Conservation (phyloP, 1,140 invertebrate genomes). For the Drosophila melanogaster region DNA sequence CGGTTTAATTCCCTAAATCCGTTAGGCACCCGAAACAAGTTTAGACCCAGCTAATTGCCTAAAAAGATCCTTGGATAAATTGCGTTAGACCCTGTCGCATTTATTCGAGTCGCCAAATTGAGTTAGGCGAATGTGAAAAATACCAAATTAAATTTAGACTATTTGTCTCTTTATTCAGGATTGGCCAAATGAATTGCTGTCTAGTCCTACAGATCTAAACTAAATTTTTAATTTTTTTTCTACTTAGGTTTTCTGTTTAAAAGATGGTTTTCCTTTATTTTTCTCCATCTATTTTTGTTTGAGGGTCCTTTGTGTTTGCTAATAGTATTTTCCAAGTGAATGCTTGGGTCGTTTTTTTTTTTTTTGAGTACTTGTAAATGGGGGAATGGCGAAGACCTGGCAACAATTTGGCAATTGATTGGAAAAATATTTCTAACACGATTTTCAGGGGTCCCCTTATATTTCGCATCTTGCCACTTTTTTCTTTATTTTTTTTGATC, state of each 20-base stretch:
- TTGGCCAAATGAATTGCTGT: conserved; percentile 30
- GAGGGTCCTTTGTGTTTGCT: conserved; percentile 45
- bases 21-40: not conserved
- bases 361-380: conserved; percentile 5
- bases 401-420: conserved; percentile 74
- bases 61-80: conserved; percentile 26
- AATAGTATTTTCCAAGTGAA: conserved; percentile 61
- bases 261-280: conserved; percentile 1
- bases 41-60: conserved; percentile 34
- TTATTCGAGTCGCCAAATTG: conserved; percentile 25
- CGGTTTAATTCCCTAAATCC: no score
- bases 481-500: not conserved
- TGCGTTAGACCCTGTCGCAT: conserved; percentile 27
- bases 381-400: conserved; percentile 21
- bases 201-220: conserved; percentile 28
- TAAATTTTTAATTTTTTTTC: conserved; percentile 34
- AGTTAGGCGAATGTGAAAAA: conserved; percentile 44
- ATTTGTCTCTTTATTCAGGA: not conserved
- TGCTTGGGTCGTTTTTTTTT: conserved; percentile 12
- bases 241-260: not conserved
- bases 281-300: conserved; percentile 4
- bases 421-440: conserved; percentile 77
- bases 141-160: conserved; percentile 39
- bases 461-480: not conserved
- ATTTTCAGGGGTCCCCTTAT: conserved; percentile 36